These are phyloP conservation scores for Odontomyia ornata DNA, from an alignment of 2,888 invertebrate genomes.

Conservation along the genomic window DNA sequence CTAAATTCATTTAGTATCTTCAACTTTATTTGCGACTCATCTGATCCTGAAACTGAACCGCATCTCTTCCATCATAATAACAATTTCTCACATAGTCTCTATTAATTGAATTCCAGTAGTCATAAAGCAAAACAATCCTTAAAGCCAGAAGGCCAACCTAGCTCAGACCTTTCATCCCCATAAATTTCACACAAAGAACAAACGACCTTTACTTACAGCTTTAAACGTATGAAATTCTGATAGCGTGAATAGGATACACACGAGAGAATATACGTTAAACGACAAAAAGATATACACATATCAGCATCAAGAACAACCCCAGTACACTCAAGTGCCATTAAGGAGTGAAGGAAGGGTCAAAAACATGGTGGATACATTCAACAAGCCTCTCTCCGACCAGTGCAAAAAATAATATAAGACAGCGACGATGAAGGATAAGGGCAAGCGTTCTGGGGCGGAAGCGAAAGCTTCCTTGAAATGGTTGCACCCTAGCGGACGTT, in stretches of 20 bases:
- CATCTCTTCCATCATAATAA: not conserved
- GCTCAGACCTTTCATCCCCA: constrained; percentile 19
- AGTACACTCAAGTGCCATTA: constrained; percentile 35
- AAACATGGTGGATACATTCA: constrained; percentile 24
- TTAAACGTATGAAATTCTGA: constrained; percentile 13
- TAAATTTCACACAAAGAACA: constrained; percentile 30
- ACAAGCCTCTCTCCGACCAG: constrained; percentile 23
- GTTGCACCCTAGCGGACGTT: constrained; percentile 31
- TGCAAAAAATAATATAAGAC: constrained; percentile 16
- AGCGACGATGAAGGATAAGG: constrained; percentile 14
- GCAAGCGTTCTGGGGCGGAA: not conserved
- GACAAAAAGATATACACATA: constrained; percentile 33
- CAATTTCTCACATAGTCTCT: constrained; percentile 15
- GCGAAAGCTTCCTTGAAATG: constrained; percentile 5
- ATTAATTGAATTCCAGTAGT: constrained; percentile 36
- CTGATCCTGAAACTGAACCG: too few relatives aligned
- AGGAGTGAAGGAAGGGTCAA: constrained; percentile 31
- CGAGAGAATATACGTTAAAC: constrained; percentile 22
- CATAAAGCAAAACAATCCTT: constrained; percentile 35
- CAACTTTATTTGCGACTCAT: too few relatives aligned
- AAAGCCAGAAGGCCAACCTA: constrained; percentile 13
- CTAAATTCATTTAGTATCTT: too few relatives aligned
- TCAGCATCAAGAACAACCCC: constrained; percentile 24
- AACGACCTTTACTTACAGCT: constrained; percentile 20
- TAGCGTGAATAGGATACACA: constrained; percentile 24